Conservation (phyloP, 2,113 vertebrate genomes). For the Columba livia region DNA sequence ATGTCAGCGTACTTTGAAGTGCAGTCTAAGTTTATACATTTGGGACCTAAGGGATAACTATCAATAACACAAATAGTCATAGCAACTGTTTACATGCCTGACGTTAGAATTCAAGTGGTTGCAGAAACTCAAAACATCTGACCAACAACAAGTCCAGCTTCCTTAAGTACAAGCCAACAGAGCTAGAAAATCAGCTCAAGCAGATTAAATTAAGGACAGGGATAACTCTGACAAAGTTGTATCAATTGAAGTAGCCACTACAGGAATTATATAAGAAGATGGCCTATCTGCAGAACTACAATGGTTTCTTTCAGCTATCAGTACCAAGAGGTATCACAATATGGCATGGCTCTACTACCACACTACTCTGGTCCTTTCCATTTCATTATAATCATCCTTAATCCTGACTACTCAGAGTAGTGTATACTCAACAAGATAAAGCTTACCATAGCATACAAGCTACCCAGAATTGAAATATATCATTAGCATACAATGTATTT, state of each 20-base stretch:
- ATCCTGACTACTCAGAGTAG: not conserved
- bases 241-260: not conserved
- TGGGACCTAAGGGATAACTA: not conserved
- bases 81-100: not conserved
- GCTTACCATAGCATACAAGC: not conserved
- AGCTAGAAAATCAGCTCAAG: not conserved
- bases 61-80: not conserved
- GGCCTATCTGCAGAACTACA: not conserved
- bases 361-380: not conserved
- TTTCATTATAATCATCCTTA: not conserved
- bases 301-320: not conserved
- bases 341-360: too few species aligned
- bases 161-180: not conserved
- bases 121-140: not conserved
- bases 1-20: not conserved
- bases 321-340: not conserved
- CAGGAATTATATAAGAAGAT: not conserved
- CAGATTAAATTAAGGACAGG: not conserved
- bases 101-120: not conserved
- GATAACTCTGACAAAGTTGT: not conserved
- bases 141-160: not conserved
- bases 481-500: not conserved
- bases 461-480: not conserved
- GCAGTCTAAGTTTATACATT: not conserved
- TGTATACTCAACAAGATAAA: fast-evolving